Conservation (phyloP, 2,888 invertebrate species). For the Cheilosia scutellata region DNA sequence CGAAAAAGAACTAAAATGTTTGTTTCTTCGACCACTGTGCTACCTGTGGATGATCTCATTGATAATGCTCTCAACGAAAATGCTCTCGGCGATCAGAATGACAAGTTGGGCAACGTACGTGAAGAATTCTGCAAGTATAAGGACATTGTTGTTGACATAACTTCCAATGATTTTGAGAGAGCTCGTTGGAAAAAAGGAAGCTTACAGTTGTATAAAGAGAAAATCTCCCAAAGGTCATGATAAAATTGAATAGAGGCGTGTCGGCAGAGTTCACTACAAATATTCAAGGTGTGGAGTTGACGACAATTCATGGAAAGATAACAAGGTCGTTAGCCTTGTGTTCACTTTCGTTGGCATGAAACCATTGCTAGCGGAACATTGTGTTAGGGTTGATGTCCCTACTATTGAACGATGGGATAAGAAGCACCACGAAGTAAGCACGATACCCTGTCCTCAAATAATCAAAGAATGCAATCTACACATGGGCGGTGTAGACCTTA, state of each 20-base stretch:
- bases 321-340: no score
- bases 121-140: conserved; percentile 28
- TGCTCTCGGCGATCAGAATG: conserved; percentile 8
- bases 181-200: no score
- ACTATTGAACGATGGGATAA: conserved; percentile 46
- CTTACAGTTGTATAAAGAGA: no score
- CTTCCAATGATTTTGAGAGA: conserved; percentile 8
- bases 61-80: conserved; percentile 7
- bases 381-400: background rate
- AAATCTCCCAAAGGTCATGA: no score
- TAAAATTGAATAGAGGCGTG: no score
- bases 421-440: no score
- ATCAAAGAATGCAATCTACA: conserved; percentile 54
- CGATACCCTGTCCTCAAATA: conserved; percentile 49
- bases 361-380: background rate
- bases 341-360: conserved; percentile 46
- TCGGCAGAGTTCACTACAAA: conserved; percentile 15
- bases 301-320: conserved; percentile 53
- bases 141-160: conserved; percentile 7
- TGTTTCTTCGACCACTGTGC: conserved; percentile 19
- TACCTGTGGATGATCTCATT: conserved; percentile 26
- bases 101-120: conserved; percentile 37
- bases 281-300: conserved; percentile 41
- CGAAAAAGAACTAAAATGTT: background rate
- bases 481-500: conserved; percentile 58